Percentiles rank a stretch among this genome's conserved stretches.
Evolutionary conservation across 2,888 invertebrate species (phyloP).

Genomic region (Drosophila leonis): DNA sequence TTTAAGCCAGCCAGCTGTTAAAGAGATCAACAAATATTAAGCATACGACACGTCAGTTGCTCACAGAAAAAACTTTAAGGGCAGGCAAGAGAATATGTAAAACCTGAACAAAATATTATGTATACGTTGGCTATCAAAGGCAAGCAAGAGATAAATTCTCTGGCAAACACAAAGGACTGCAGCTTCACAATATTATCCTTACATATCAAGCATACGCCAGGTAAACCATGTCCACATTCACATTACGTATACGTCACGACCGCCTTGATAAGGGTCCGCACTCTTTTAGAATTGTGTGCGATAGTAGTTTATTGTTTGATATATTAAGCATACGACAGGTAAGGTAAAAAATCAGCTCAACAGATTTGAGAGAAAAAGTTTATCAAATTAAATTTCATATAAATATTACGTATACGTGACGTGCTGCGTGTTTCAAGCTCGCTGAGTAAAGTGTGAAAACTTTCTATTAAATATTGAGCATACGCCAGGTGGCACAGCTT

Average conservation of each 20-base stretch:
- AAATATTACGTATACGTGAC: constrained; percentile 5
- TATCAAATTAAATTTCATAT: constrained; percentile 1
- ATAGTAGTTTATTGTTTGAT: constrained; percentile 14
- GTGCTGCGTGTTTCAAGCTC: too few relatives aligned
- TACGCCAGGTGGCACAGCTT: constrained; percentile 12
- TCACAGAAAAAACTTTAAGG: background rate
- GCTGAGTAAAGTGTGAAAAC: background rate
- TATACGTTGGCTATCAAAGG: background rate
- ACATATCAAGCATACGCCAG: constrained; percentile 10
- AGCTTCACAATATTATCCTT: background rate
- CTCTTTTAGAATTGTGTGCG: background rate
- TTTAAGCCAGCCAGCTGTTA: background rate
- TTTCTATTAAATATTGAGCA: background rate
- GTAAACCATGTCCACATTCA: background rate
- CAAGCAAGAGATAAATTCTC: background rate
- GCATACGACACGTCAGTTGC: background rate
- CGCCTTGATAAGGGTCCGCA: constrained; percentile 6
- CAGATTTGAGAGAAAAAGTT: background rate
- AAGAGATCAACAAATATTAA: constrained; percentile 18
- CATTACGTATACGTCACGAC: constrained; percentile 15
- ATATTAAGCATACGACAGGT: constrained; percentile 18
- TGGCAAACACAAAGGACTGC: constrained; percentile 1
- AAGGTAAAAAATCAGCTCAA: background rate
- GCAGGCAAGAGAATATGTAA: background rate
- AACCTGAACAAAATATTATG: background rate